A percentile compares a stretch with the other conserved stretches of the same genome.
These are phyloP conservation scores for Polyodon spathula DNA, from an alignment of 2,113 vertebrate species.

Conservation along the genomic window DNA sequence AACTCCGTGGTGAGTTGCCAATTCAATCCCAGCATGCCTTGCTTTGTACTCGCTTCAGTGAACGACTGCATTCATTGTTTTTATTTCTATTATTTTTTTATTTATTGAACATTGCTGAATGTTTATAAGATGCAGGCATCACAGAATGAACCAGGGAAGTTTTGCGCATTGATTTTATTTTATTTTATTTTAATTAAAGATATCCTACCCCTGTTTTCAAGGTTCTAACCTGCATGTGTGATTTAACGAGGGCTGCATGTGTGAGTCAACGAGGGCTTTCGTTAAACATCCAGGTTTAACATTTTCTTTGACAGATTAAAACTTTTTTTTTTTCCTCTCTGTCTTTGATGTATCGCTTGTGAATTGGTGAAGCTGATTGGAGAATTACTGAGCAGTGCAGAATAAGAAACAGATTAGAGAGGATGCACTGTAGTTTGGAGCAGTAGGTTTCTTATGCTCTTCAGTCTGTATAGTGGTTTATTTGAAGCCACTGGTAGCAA, in stretches of 20 bases:
- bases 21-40: conserved; percentile 77
- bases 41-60: conserved; percentile 39
- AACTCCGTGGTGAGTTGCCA: conserved; percentile 98
- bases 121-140: conserved; percentile 24
- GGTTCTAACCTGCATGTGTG: neutral
- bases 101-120: conserved; percentile 17
- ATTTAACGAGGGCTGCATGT: neutral
- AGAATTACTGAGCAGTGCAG: neutral
- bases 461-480: conserved; percentile 55
- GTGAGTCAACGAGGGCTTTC: neutral
- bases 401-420: neutral
- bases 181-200: conserved; percentile 4
- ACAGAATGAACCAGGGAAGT: conserved; percentile 17
- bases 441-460: neutral
- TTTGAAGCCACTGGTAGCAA: conserved; percentile 58
- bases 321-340: neutral
- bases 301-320: no score
- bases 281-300: no score
- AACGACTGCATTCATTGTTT: conserved; percentile 33
- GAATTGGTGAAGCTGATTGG: neutral
- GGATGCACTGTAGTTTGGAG: neutral
- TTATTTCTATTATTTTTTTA: conserved; percentile 34
- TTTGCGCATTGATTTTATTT: conserved; percentile 8
- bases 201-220: neutral
- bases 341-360: neutral